Conservation (phyloP, 37 sponge, comb jelly and placozoan genomes). For the Dysidea cf. avara region DNA sequence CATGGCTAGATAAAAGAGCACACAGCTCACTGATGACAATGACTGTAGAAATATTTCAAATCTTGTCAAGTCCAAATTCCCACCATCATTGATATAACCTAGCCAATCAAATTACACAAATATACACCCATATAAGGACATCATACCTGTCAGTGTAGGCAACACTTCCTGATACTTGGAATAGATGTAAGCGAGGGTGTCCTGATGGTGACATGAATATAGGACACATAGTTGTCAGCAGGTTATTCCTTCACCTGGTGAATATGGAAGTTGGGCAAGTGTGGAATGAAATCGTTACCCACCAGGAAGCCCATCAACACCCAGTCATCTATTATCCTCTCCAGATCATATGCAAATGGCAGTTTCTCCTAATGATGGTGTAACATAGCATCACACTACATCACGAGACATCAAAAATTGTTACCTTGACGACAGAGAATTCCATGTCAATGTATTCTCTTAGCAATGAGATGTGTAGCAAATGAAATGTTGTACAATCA, state of each 20-base stretch:
- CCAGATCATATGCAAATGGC: conserved; percentile 82
- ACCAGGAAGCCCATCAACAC: conserved; percentile 94
- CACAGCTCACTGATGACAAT: conserved; percentile 81
- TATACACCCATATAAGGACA: not conserved
- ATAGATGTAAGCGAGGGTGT: conserved; percentile 72
- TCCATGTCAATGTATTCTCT: conserved; percentile 94
- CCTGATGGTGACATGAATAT: conserved; percentile 22
- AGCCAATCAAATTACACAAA: not conserved
- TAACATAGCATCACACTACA: not conserved
- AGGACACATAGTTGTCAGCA: conserved; percentile 5
- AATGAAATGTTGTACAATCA: conserved; percentile 87
- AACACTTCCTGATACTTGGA: conserved; percentile 63
- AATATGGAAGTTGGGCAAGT: conserved; percentile 94
- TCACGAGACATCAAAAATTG: not conserved
- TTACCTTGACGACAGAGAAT: conserved; percentile 74
- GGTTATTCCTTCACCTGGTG: conserved; percentile 56
- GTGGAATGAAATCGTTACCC: conserved; percentile 97
- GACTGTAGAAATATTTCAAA: conserved; percentile 75
- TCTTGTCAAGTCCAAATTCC: conserved; percentile 79
- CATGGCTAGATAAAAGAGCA: not conserved
- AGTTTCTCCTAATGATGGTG: conserved; percentile 48
- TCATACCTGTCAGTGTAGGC: conserved; percentile 77
- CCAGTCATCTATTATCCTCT: conserved; percentile 97
- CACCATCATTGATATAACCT: conserved; percentile 90
- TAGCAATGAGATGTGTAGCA: conserved; percentile 93